Conservation (phyloP, 2,797 vertebrate genomes). For the Helarctos malayanus region DNA sequence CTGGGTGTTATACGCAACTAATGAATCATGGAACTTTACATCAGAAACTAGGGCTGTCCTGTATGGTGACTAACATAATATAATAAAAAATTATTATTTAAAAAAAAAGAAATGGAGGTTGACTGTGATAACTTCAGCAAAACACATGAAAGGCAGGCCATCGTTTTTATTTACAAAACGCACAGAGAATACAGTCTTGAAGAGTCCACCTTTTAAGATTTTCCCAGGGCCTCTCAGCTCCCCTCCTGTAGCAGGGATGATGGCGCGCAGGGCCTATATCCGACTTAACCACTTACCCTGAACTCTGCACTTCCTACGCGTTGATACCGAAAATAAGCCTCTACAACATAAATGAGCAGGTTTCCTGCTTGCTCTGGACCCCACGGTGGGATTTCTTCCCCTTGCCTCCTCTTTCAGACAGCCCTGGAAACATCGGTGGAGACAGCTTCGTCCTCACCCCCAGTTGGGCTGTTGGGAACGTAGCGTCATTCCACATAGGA, state of each 20-base stretch:
- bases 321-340: background rate
- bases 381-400: background rate
- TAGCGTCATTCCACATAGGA: background rate
- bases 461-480: background rate
- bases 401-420: background rate
- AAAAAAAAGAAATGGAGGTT: background rate
- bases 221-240: background rate
- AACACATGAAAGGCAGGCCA: background rate
- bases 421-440: background rate
- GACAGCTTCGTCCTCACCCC: background rate
- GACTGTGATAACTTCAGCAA: constrained; percentile 29
- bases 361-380: background rate
- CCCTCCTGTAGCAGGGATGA: background rate
- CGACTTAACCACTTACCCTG: background rate
- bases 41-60: no score
- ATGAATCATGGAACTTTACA: no score
- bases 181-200: background rate
- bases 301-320: background rate
- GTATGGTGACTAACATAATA: no score
- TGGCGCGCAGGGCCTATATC: background rate
- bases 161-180: background rate
- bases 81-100: no score
- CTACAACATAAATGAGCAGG: background rate
- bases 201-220: background rate
- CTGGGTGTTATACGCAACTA: no score